Conservation (phyloP, 2,797 vertebrate species). For the Silurus lanzhouensis region DNA sequence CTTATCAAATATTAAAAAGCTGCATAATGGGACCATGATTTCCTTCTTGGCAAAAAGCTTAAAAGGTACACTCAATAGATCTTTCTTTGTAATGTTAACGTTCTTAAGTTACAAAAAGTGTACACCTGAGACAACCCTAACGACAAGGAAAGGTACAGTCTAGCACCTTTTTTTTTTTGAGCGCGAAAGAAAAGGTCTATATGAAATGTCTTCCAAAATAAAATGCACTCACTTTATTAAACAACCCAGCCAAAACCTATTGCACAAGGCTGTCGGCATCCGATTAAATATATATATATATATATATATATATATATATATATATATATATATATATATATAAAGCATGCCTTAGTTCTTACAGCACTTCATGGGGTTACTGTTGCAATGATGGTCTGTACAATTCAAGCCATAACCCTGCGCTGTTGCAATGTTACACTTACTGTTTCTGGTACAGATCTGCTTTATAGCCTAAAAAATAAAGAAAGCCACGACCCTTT, state of each 20-base stretch:
- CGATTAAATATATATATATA: too few species aligned
- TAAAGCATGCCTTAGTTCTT: background rate
- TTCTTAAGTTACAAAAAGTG: background rate
- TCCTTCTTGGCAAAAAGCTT: background rate
- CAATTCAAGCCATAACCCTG: background rate
- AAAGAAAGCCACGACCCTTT: background rate
- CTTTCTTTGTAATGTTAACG: background rate
- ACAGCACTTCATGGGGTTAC: background rate
- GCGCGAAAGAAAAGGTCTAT: background rate
- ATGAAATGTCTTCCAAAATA: background rate
- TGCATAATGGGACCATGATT: background rate
- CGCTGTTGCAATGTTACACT: background rate
- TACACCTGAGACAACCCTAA: background rate
- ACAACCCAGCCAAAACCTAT: background rate
- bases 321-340: too few species aligned
- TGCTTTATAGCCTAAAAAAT: background rate
- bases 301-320: too few species aligned
- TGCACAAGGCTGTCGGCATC: background rate
- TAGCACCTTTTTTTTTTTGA: background rate
- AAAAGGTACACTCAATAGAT: background rate
- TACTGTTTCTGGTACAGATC: background rate
- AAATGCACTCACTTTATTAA: conserved; percentile 1
- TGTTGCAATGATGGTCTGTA: conserved; percentile 1
- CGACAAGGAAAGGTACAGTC: background rate
- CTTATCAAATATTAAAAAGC: background rate